phyloP scores from a whole-genome alignment of 2,113 vertebrate species.

The Antechinus stuartii region DNA sequence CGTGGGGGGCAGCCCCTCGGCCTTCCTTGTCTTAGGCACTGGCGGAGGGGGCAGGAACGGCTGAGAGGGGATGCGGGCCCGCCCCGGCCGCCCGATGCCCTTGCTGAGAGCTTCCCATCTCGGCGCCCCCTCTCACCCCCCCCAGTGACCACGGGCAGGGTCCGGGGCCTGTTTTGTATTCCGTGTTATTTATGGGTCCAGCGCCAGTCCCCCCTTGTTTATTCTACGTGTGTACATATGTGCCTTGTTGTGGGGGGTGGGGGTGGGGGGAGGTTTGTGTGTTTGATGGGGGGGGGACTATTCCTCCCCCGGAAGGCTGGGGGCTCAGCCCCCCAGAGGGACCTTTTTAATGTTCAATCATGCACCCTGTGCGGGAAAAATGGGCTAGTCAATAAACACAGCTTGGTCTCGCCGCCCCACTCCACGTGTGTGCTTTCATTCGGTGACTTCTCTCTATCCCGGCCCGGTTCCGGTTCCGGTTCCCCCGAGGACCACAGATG shows the following conservation, averaged over 20 bases:
- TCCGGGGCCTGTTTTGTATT: background rate
- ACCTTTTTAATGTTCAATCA: slow-evolving; percentile 43
- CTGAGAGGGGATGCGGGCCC: background rate
- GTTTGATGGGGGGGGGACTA: slow-evolving; percentile 25
- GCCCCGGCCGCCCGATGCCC: background rate
- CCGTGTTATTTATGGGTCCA: slow-evolving; percentile 45
- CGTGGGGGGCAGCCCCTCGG: too few species aligned
- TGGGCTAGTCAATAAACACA: slow-evolving; percentile 76
- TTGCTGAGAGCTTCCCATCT: too few species aligned
- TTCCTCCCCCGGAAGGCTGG: slow-evolving; percentile 11
- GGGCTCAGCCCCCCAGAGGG: slow-evolving; percentile 11
- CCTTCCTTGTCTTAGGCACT: too few species aligned
- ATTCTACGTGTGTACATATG: slow-evolving; percentile 48
- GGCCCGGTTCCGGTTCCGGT: too few species aligned
- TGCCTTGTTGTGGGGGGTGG: slow-evolving; percentile 67
- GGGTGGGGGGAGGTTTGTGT: slow-evolving; percentile 46
- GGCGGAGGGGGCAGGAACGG: background rate
- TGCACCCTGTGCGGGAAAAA: slow-evolving; percentile 44
- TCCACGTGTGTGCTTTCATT: background rate
- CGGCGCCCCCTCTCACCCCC: too few species aligned
- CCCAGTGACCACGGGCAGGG: background rate
- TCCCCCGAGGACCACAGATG: too few species aligned
- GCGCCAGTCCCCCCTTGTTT: slow-evolving; percentile 31
- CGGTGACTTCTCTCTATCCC: background rate
- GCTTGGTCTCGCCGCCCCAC: slow-evolving; percentile 54